Evolutionary conservation across 2,888 invertebrate genomes (phyloP).

Genomic region (Heliconius charithonia): DNA sequence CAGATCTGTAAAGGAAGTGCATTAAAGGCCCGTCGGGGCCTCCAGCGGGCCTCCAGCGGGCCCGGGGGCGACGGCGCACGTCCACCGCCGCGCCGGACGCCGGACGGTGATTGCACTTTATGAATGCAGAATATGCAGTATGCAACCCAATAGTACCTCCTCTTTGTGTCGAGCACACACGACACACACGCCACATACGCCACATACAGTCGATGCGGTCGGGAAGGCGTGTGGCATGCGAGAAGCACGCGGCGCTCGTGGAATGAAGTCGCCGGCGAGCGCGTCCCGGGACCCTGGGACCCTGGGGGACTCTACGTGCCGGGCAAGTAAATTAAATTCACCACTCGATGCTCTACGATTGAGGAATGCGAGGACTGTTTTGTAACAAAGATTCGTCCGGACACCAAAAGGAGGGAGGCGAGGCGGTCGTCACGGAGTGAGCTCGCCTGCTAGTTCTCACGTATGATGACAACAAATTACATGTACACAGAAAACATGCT

Average conservation of each 20-base stretch:
- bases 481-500: not conserved
- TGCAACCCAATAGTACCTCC: constrained; percentile 41
- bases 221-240: constrained; percentile 27
- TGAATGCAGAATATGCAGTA: constrained; percentile 33
- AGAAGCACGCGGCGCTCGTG: constrained; percentile 37
- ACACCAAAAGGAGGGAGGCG: not conserved
- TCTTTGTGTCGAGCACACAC: constrained; percentile 23
- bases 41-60: constrained; percentile 25
- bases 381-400: constrained; percentile 24
- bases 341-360: constrained; percentile 32
- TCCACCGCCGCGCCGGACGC: constrained; percentile 24
- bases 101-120: constrained; percentile 42
- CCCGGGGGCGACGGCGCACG: constrained; percentile 24
- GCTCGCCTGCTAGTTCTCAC: constrained; percentile 11
- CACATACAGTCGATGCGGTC: constrained; percentile 8
- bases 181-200: not conserved
- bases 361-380: constrained; percentile 37
- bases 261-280: constrained; percentile 39
- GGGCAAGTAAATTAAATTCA: constrained; percentile 45
- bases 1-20: constrained; percentile 30
- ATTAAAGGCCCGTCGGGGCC: constrained; percentile 33
- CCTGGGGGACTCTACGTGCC: constrained; percentile 44
- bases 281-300: constrained; percentile 39
- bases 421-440: constrained; percentile 20
- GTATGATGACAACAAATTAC: constrained; percentile 13